Base-by-base conservation (phyloP, 30 jellyfish, hydroid and myxozoan genomes). In the Aurelia aurita region DNA sequence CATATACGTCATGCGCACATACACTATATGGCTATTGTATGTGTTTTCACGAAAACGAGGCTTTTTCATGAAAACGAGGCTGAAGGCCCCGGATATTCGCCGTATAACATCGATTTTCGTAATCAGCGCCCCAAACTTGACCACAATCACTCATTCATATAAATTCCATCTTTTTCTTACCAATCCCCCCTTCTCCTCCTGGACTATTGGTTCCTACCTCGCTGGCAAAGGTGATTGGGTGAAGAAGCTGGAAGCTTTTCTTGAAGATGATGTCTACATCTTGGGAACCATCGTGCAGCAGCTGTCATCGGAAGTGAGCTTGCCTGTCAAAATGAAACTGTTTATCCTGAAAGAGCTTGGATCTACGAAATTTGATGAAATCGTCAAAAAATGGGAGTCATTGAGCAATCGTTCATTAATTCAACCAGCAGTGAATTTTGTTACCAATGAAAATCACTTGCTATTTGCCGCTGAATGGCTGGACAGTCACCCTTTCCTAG, bases 261-360 rank as follows among this genome's bases (percentile, higher is more conserved):
- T 82, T 4, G 76, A 49, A 23, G 83, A 80, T 51, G 90, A 64
- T 57, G 90, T 61, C 7, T 80, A 80, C 65, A 80, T 80, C 26
- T 7, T 22, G 23, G 90, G 90, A 7, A 80, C 90, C 13, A 39
- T 80, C 25, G 83, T 66, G 46, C 64, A 80, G 75, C 83, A 80
- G 55, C 76, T 80, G 32, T 14, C 63, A 12, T 72, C 47, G 32
- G 83, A 67, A 53, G 39, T 14, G 7, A 63, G 54, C 58, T 31
- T 80, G 47, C 69, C 79, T 31, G 90, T 80, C 6, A 80, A 80
- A 69, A 63, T 80, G 90, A 80, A 80, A 61, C 23, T 80, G 58
- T 65, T 54, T 28, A 10, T 80, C 51, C 68, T 80, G 46, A 20
- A 46, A 27, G 77, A 22, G 72, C 83, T 80, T 15, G 90, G 90